Evolutionary conservation across 2,797 vertebrate species (phyloP), one percentile per base, ranked within the genome.

Genomic region (Graptemys geographica): DNA sequence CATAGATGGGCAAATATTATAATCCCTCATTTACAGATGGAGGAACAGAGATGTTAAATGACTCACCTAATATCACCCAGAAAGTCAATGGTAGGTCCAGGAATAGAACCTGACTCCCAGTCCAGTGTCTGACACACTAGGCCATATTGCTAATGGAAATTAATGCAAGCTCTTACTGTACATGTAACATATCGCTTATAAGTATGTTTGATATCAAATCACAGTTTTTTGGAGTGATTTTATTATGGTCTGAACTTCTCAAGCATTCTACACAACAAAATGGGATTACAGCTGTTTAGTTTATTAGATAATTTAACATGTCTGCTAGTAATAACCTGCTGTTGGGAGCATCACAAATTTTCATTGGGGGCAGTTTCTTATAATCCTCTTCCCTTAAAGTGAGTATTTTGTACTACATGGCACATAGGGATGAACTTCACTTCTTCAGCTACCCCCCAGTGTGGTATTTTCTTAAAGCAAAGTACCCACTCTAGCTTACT

Each of bases 111-210:
- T 55, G 52, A 19, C 49, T 83, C 49, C 12, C 51, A 25, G 9
- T 93, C 81, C 86, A 51, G 72, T 33, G 84, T 31, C 51, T 83
- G 90, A 27, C 27, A 37, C 47, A 27, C 55, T 25, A 79, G 65
- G 3, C 59, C 33, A 0, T 28, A 79, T 10, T 83, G 53, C 21
- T n/a, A 83, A 56, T 51, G n/a, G 88, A 92, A 49, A 18, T 25
- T 47, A 1, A 15, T n/a, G 8, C 0, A 72, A 6, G 1, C 3
- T 53, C 56, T 51, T 51, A 41, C 37, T 86, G 84, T 51, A 57
- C 52, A 78, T 27, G 1, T 19, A 6, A 65, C 5, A 3, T 0
- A 51, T 13, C 92, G 81, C 25, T 37, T 31, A 59, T n/a, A 82
- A 83, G 81, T 62, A n/a, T 28, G 8, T 49, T 4, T 1, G 11